phyloP scores from a whole-genome alignment of 2,797 vertebrate genomes.

The Fistularia commersonii region DNA sequence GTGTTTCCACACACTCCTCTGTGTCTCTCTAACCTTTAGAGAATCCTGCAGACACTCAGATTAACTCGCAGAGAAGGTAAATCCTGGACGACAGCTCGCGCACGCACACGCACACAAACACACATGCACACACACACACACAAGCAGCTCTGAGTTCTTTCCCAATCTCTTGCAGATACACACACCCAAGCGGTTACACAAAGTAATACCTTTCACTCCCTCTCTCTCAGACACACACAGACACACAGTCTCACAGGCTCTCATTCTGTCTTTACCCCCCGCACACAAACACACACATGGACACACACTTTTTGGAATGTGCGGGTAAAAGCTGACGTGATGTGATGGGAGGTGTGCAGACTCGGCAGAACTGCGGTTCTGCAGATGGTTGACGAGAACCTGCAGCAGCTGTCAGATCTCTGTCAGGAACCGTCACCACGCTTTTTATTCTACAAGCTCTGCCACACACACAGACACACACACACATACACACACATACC shows the following conservation, averaged over 20 bases:
- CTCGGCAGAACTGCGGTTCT: conserved; percentile 51
- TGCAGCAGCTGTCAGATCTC: conserved; percentile 64
- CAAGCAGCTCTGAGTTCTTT: background rate
- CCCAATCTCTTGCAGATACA: conserved; percentile 7
- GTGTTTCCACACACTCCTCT: conserved; percentile 44
- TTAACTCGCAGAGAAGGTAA: conserved; percentile 58
- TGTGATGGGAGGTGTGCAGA: conserved; percentile 57
- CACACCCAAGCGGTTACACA: conserved; percentile 2
- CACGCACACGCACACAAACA: conserved; percentile 20
- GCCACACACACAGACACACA: too few relatives aligned
- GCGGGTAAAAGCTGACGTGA: conserved; percentile 59
- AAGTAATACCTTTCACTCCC: conserved; percentile 12
- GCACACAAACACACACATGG: conserved; percentile 16
- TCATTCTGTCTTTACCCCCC: conserved; percentile 45
- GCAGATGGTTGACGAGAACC: conserved; percentile 55
- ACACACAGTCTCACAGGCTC: conserved; percentile 23
- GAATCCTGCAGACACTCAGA: conserved; percentile 59
- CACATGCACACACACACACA: conserved; percentile 11
- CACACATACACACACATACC: background rate
- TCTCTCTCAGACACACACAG: conserved; percentile 9
- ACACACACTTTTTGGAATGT: conserved; percentile 37
- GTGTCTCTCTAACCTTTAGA: conserved; percentile 61
- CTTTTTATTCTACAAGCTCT: conserved; percentile 50
- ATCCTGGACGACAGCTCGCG: conserved; percentile 63
- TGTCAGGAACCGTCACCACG: conserved; percentile 36